phyloP scores from a whole-genome alignment of 2,797 vertebrate species.

The Pogoniulus pusillus region DNA sequence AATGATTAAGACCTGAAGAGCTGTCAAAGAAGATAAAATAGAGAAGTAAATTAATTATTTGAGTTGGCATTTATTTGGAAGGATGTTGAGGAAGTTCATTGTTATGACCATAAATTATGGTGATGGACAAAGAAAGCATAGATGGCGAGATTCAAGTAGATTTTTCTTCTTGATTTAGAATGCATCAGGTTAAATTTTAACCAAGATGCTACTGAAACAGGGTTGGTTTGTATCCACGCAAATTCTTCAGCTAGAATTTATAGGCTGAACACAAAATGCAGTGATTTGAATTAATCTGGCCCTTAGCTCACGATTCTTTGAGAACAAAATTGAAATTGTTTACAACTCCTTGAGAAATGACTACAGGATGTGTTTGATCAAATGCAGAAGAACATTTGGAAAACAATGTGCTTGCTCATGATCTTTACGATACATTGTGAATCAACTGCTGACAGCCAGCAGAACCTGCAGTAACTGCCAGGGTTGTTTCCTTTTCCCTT shows the following conservation, averaged over 20 bases:
- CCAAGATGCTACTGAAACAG: neutral
- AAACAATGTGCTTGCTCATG: neutral
- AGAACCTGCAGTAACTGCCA: neutral
- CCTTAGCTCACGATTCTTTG: neutral
- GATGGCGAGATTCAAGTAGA: neutral
- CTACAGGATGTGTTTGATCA: neutral
- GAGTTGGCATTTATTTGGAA: slow-evolving; percentile 20
- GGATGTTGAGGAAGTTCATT: neutral
- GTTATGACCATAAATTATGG: neutral
- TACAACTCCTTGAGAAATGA: neutral
- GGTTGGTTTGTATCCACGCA: neutral
- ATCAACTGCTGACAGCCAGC: neutral
- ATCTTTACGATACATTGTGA: neutral
- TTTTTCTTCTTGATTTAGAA: neutral
- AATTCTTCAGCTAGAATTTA: neutral
- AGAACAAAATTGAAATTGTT: neutral
- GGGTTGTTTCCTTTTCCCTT: neutral
- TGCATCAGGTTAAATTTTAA: neutral
- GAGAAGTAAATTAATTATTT: slow-evolving; percentile 25
- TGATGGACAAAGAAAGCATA: neutral
- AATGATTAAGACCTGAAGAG: slow-evolving; percentile 20
- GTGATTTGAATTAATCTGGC: neutral
- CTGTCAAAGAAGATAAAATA: slow-evolving; percentile 36
- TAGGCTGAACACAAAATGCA: neutral
- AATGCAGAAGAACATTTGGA: neutral